A percentile compares a stretch with the other conserved stretches of the same genome.
These are phyloP conservation scores for Sebastiscus albofasciatus DNA, from an alignment of 2,797 vertebrate species.

Conservation along the genomic window DNA sequence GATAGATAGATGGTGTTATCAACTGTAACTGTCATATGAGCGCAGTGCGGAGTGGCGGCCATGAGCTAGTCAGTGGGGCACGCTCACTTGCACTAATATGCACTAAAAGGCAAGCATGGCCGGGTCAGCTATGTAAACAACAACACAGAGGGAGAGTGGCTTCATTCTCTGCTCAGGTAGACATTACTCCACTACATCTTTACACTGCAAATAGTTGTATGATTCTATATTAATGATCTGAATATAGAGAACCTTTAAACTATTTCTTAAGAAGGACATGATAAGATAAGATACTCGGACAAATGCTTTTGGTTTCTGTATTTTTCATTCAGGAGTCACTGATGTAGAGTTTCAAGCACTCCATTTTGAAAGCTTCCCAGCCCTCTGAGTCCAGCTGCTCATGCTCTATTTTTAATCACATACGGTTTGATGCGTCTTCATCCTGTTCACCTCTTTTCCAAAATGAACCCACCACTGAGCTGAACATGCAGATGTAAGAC, in stretches of 20 bases:
- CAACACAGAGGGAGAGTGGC: neutral
- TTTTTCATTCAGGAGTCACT: neutral
- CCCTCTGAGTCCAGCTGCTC: conserved; percentile 13
- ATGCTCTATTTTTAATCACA: conserved; percentile 29
- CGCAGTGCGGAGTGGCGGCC: too few species aligned
- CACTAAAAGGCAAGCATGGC: too few species aligned
- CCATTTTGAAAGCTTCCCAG: neutral
- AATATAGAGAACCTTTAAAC: neutral
- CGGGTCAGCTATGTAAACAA: too few species aligned
- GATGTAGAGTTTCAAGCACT: neutral
- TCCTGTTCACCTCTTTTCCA: conserved; percentile 9
- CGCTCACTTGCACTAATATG: too few species aligned
- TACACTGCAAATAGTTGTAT: neutral
- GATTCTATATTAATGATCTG: neutral
- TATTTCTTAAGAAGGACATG: too few species aligned
- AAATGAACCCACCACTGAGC: conserved; percentile 8
- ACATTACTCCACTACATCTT: neutral
- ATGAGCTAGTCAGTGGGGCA: too few species aligned
- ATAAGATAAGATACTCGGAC: neutral
- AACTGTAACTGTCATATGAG: too few species aligned
- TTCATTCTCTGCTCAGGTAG: neutral
- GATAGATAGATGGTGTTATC: too few species aligned
- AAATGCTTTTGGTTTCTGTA: neutral
- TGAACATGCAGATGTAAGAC: conserved; percentile 10
- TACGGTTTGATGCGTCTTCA: neutral